Conservation (phyloP, 1,140 invertebrate genomes). For the Scaptomyza graminum region DNA sequence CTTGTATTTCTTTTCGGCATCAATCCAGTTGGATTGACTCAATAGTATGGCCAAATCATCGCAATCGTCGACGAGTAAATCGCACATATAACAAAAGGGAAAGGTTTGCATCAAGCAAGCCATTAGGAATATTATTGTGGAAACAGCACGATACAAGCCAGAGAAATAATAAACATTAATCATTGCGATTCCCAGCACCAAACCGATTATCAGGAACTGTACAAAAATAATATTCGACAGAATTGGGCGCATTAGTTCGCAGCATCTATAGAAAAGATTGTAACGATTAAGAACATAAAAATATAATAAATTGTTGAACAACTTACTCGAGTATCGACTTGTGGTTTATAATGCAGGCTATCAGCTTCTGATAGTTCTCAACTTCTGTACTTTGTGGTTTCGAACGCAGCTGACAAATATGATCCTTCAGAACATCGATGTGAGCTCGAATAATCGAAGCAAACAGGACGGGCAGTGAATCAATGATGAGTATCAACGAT, state of each 20-base stretch:
- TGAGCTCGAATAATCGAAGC: neutral
- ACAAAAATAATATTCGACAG: too few relatives aligned
- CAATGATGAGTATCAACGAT: neutral
- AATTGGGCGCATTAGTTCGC: too few relatives aligned
- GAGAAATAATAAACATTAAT: conserved; percentile 1
- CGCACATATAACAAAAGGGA: conserved; percentile 14
- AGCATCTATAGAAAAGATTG: too few relatives aligned
- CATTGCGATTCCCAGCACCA: conserved; percentile 2
- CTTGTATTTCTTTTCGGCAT: conserved; percentile 29
- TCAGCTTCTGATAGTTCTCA: too few relatives aligned
- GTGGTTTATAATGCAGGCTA: too few relatives aligned
- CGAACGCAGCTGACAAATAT: conserved; percentile 27
- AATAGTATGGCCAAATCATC: neutral
- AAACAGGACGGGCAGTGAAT: conserved; percentile 17
- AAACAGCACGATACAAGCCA: neutral
- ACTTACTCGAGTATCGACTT: too few relatives aligned
- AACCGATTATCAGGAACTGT: too few relatives aligned
- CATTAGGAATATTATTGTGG: too few relatives aligned
- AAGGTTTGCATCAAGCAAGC: too few relatives aligned
- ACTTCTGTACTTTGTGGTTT: neutral
- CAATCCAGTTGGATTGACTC: conserved; percentile 23
- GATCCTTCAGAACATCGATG: conserved; percentile 26
- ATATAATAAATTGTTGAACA: too few relatives aligned
- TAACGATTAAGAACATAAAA: too few relatives aligned
- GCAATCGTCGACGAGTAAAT: conserved; percentile 9